Evolutionary conservation across 2,113 vertebrate species (phyloP).

Genomic region (Stigmatopora nigra): DNA sequence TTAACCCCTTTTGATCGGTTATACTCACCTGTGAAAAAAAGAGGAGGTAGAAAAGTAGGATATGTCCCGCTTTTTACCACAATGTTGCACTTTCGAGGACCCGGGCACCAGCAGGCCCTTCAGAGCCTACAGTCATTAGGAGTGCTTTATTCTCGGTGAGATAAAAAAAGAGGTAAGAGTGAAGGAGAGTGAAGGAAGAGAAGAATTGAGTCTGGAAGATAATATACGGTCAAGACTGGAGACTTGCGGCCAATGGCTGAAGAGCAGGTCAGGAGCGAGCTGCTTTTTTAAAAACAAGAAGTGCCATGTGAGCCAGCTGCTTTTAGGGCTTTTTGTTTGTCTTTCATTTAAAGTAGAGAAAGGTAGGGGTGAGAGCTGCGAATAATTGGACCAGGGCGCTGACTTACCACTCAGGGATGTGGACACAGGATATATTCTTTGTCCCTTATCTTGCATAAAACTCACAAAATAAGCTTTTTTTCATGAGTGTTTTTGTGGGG

Average conservation of each 20-base stretch:
- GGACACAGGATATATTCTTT: slow-evolving; percentile 51
- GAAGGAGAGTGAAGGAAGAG: slow-evolving; percentile 52
- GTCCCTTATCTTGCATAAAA: slow-evolving; percentile 24
- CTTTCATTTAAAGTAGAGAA: slow-evolving; percentile 55
- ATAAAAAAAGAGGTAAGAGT: slow-evolving; percentile 39
- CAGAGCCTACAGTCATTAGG: slow-evolving; percentile 73
- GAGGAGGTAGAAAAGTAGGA: slow-evolving; percentile 62
- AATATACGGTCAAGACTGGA: slow-evolving; percentile 61
- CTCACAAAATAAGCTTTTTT: slow-evolving; percentile 3
- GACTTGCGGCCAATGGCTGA: slow-evolving; percentile 54
- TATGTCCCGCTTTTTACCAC: slow-evolving; percentile 51
- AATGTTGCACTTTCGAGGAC: slow-evolving; percentile 59
- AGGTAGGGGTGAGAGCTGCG: slow-evolving; percentile 43
- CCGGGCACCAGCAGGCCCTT: slow-evolving; percentile 74
- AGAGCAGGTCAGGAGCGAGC: slow-evolving; percentile 55
- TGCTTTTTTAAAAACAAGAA: slow-evolving; percentile 48
- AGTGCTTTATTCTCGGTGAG: slow-evolving; percentile 72
- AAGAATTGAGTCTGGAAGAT: slow-evolving; percentile 56
- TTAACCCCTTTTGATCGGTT: slow-evolving; percentile 72
- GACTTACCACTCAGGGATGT: slow-evolving; percentile 55
- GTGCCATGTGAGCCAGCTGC: slow-evolving; percentile 57
- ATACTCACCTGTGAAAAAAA: slow-evolving; percentile 76
- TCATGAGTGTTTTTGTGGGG: background rate
- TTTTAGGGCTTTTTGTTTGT: slow-evolving; percentile 56
- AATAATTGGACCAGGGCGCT: slow-evolving; percentile 59